Conservation (phyloP, 2,113 vertebrate species). For the Cisticola juncidis region DNA sequence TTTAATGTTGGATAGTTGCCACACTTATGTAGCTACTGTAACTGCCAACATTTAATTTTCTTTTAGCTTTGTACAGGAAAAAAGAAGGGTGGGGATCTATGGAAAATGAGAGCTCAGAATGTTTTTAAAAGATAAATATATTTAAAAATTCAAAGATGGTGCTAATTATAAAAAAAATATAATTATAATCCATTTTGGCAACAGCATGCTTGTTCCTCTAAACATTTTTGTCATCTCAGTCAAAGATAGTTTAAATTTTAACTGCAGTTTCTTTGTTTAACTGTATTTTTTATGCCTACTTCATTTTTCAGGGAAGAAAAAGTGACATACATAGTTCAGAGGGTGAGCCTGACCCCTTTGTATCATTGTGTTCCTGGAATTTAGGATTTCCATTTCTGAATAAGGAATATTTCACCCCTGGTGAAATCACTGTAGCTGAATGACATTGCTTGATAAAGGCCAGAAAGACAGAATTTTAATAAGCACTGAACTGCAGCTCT, state of each 20-base stretch:
- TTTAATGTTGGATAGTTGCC: constrained; percentile 40
- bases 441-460: constrained; percentile 9
- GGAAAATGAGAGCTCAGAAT: background rate
- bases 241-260: constrained; percentile 27
- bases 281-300: background rate
- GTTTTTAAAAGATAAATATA: constrained; percentile 8
- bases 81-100: background rate
- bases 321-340: constrained; percentile 6
- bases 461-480: constrained; percentile 59
- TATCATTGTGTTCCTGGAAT: constrained; percentile 12
- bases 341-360: background rate
- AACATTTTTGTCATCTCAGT: background rate
- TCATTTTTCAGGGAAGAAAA: background rate
- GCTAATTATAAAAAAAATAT: constrained; percentile 18
- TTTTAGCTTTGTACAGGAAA: constrained; percentile 26
- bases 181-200: background rate
- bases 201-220: background rate
- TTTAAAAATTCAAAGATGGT: constrained; percentile 17
- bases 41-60: constrained; percentile 46
- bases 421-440: constrained; percentile 56
- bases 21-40: constrained; percentile 46
- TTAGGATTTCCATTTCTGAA: constrained; percentile 58
- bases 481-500: background rate
- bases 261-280: background rate
- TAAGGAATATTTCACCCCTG: constrained; percentile 40